These are phyloP conservation scores for Heliconius charithonia DNA, from an alignment of 2,888 invertebrate genomes.

Conservation along the genomic window DNA sequence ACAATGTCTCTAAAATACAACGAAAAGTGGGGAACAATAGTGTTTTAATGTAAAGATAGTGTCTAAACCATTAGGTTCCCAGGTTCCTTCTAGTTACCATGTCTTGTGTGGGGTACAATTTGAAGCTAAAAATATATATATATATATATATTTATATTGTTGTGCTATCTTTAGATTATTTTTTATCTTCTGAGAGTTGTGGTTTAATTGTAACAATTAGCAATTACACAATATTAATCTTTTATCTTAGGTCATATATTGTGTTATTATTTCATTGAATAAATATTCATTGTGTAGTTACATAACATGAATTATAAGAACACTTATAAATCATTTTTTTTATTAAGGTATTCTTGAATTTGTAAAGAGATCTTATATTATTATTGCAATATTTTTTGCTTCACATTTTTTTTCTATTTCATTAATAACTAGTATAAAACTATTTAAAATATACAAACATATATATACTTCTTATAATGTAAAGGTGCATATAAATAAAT, in stretches of 20 bases:
- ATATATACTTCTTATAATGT: neutral
- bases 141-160: too few species aligned
- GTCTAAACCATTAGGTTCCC: too few species aligned
- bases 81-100: too few species aligned
- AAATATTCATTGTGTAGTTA: slow-evolving; percentile 7
- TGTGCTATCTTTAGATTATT: neutral
- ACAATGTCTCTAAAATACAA: too few species aligned
- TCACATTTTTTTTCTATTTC: neutral
- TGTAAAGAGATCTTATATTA: neutral
- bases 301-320: slow-evolving; percentile 1
- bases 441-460: too few species aligned
- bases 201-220: slow-evolving; percentile 14
- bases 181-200: slow-evolving; percentile 12
- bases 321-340: neutral
- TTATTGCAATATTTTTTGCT: neutral
- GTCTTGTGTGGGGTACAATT: too few species aligned
- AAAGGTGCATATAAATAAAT: neutral
- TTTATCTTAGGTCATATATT: slow-evolving; percentile 25
- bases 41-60: too few species aligned
- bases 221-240: slow-evolving; percentile 17
- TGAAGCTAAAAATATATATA: too few species aligned
- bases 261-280: slow-evolving; percentile 10
- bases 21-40: too few species aligned
- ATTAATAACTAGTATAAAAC: too few species aligned
- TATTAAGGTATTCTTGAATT: neutral